These are phyloP conservation scores for Barnardius zonarius DNA, from an alignment of 2,113 vertebrate species.

Conservation along the genomic window DNA sequence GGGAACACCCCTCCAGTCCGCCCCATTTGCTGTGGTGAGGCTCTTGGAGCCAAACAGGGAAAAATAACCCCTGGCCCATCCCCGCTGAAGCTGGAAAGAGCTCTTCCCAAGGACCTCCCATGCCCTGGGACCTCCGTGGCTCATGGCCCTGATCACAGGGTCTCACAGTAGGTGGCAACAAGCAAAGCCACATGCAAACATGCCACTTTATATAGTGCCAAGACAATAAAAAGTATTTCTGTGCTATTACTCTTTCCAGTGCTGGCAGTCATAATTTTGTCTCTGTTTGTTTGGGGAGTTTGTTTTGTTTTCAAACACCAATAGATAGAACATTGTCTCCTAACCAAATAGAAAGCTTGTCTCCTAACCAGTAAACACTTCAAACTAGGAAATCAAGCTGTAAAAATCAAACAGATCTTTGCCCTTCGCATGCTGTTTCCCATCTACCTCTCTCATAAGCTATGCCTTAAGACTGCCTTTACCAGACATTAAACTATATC, in stretches of 20 bases:
- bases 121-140: not conserved
- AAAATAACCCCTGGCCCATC: not conserved
- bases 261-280: not conserved
- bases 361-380: constrained; percentile 18
- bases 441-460: not conserved
- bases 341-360: not conserved
- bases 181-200: not conserved
- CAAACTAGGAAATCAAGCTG: constrained; percentile 48
- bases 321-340: not conserved
- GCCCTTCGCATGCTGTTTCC: not conserved
- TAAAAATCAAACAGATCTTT: constrained; percentile 29
- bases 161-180: not conserved
- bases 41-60: not conserved
- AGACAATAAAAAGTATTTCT: not conserved
- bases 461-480: constrained; percentile 5
- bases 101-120: not conserved
- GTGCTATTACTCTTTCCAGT: not conserved
- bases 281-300: not conserved
- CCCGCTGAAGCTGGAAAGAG: not conserved
- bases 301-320: not conserved
- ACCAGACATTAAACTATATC: not conserved
- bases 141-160: not conserved
- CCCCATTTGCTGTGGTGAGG: not conserved
- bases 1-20: not conserved
- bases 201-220: not conserved